Base-by-base conservation (phyloP, 2,797 vertebrate genomes). In the Nyctibius grandis region DNA sequence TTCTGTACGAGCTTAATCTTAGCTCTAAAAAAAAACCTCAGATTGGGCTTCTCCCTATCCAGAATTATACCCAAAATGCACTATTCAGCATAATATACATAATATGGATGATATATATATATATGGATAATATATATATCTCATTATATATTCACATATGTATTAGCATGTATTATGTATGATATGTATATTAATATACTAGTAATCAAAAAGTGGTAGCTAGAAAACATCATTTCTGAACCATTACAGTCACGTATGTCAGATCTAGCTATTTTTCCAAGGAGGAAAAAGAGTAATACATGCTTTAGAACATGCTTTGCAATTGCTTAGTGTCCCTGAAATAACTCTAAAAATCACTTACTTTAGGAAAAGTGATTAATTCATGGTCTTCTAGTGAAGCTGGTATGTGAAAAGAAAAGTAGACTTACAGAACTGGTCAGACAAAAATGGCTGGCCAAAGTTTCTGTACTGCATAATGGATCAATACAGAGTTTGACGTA, bases 171-270 rank as follows among this genome's bases (percentile, higher is more conserved):
- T 38, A 14, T 6, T 81, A 10, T 20, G 10, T 45, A 12, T 23
- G 25, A 12, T 25, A 48, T 5, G 2, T 36, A 22, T 45, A 36
- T 65, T 40, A 48, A 57, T 33, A 38, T 74, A 7, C 11, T 44
- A 63, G 15, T 28, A 88, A 40, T 53, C 11, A 47, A 33, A 38
- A 87, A 40, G 26, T 22, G 6, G 31, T 59, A 47, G 9, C 6
- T 36, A 59, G 40, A 59, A 54, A 70, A 33, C 23, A 54, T 13
- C 4, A 38, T 22, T 72, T 81, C 45, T 47, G 45, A 89, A n/a
- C 33, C 2, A 7, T 31, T 54, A 6, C 5, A 54, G 22, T 44
- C 0, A 14, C 1, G 0, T 72, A 14, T 74, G 90, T 85, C 8
- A 21, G 44, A 26, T 47, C 4, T 19, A 78, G 64, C 6, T 44